A percentile compares a stretch with the other conserved stretches of the same genome.
phyloP scores from a whole-genome alignment of 2,113 vertebrate genomes.

The Pluvianellus socialis region DNA sequence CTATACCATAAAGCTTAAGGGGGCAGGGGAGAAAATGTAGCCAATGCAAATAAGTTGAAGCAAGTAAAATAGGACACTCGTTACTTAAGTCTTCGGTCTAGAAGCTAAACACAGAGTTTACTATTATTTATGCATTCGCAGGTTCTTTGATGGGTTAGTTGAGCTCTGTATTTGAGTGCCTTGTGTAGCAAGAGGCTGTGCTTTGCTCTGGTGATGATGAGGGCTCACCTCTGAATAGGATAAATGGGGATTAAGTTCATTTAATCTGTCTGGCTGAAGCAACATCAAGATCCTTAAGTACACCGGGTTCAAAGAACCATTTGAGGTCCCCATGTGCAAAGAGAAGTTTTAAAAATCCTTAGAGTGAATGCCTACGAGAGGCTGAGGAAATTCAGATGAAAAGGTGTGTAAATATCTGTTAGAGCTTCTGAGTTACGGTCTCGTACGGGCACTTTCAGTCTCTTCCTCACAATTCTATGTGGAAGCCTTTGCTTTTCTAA shows the following conservation, averaged over 20 bases:
- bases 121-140: neutral
- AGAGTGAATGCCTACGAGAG: neutral
- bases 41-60: neutral
- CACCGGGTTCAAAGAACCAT: neutral
- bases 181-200: conserved; percentile 38
- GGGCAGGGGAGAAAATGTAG: neutral
- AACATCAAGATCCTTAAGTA: neutral
- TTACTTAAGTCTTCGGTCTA: neutral
- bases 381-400: neutral
- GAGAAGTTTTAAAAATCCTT: conserved; percentile 25
- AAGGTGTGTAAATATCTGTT: neutral
- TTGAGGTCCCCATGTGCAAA: neutral
- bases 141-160: neutral
- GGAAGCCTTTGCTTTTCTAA: conserved; percentile 41
- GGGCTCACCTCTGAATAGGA: conserved; percentile 55
- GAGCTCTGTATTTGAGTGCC: conserved; percentile 15
- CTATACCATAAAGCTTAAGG: neutral
- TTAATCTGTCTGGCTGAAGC: neutral
- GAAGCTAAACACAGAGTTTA: neutral
- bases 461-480: neutral
- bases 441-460: neutral
- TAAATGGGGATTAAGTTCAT: conserved; percentile 55
- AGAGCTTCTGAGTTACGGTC: neutral
- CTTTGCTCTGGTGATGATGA: conserved; percentile 54
- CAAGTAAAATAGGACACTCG: neutral